Evolutionary conservation across 2,113 vertebrate species (phyloP).

Genomic region (Hyaena hyaena): DNA sequence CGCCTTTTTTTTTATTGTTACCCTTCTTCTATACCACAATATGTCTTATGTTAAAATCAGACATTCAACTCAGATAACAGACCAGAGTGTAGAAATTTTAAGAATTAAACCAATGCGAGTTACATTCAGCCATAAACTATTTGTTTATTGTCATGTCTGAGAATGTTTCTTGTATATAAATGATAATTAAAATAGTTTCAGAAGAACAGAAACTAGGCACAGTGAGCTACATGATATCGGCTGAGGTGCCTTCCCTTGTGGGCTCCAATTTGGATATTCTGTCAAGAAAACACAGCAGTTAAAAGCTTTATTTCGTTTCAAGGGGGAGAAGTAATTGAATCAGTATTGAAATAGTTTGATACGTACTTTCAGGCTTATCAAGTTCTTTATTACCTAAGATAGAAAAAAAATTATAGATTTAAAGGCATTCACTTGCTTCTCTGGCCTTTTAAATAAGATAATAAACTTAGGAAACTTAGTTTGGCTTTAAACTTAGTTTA

Average conservation of each 20-base stretch:
- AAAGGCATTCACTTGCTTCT: conserved; percentile 21
- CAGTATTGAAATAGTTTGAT: conserved; percentile 57
- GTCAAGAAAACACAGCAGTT: conserved; percentile 58
- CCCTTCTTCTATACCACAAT: not conserved
- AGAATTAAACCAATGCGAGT: conserved; percentile 27
- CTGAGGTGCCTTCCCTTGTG: not conserved
- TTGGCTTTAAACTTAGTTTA: not conserved
- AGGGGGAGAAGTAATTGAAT: not conserved
- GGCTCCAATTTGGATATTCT: conserved; percentile 72
- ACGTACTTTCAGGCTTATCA: conserved; percentile 81
- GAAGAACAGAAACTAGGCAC: conserved; percentile 49
- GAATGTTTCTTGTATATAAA: not conserved
- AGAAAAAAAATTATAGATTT: conserved; percentile 54
- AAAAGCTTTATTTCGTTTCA: not conserved
- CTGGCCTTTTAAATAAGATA: not conserved
- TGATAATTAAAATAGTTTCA: not conserved
- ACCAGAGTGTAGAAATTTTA: not conserved
- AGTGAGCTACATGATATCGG: not conserved
- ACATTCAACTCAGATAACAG: conserved; percentile 38
- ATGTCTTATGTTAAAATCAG: not conserved
- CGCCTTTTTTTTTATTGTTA: not conserved
- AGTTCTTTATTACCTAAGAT: conserved; percentile 66
- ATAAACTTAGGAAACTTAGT: not conserved
- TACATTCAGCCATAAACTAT: not conserved
- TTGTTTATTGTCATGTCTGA: conserved; percentile 8